Base-by-base conservation (phyloP, 1,140 invertebrate genomes). In the Condylostylus longicornis region DNA sequence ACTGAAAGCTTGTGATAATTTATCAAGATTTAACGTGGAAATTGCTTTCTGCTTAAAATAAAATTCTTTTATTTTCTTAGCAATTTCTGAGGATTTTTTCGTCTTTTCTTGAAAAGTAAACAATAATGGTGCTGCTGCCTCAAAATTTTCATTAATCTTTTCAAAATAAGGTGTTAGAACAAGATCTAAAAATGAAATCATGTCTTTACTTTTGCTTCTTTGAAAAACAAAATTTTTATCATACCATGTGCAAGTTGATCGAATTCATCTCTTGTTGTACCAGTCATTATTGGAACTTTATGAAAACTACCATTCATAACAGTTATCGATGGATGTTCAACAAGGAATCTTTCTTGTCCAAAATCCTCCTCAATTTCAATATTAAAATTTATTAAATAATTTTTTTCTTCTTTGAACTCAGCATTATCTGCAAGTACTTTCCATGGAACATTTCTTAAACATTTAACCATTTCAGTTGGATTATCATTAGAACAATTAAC, bases 221-320 rank as follows among this genome's bases (percentile, higher is more conserved):
- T n/a, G 23, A n/a, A 8, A 25, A n/a, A 4, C 14, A 2, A 18
- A 3, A 15, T 33, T 15, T 14, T 23, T 42, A 17, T 42, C 46
- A 36, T 50, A 61, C 45, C 47, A 42, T 21, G 56, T 62, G 5
- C 64, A 55, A 53, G 70, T 64, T 77, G 37, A 73, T 67, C 67
- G 50, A 79, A 71, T 50, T 82, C 78, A 35, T 77, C 67, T 33
- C 65, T 54, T 0, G 71, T 75, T 17, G 70, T 56, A 27, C 74
- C 76, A 44, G 70, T 63, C 14, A 81, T 68, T 18, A 74, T 47
- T 0, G 79, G 78, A 4, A 79, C 71, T 15, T 70, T 60, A 13
- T 69, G 48, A 37, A 79, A 68, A 8, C 67, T 54, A 9, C 72
- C 72, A 18, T 58, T 39, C 18, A 49, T 45, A 1, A 79, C 63